These are phyloP conservation scores for Saguinus midas DNA, from an alignment of 2,113 vertebrate species.

Conservation along the genomic window DNA sequence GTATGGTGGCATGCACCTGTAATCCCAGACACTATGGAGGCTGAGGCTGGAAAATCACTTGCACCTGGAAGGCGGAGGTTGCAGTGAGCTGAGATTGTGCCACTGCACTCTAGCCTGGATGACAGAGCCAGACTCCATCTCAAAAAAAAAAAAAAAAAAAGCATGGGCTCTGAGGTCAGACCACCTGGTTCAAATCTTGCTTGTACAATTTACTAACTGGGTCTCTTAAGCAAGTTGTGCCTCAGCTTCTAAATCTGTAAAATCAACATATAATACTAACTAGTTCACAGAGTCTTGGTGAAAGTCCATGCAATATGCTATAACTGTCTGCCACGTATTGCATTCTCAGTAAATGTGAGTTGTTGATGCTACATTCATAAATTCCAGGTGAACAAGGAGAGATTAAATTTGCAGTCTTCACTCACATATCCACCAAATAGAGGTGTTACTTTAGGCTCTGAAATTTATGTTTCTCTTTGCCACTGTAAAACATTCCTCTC, in stretches of 20 bases:
- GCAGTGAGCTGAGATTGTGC: too few relatives aligned
- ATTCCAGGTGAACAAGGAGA: neutral
- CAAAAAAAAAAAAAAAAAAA: neutral
- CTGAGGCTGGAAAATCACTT: too few relatives aligned
- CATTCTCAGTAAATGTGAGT: neutral
- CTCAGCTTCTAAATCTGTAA: neutral
- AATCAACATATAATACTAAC: neutral
- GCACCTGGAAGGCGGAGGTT: too few relatives aligned
- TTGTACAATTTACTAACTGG: neutral
- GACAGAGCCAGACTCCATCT: too few relatives aligned
- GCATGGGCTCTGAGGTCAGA: neutral
- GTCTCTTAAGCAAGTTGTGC: neutral
- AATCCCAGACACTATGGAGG: too few relatives aligned
- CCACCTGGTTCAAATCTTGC: neutral
- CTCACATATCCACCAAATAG: fast-evolving
- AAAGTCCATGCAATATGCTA: neutral
- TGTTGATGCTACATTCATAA: neutral
- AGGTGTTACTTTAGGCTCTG: neutral
- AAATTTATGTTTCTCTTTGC: neutral
- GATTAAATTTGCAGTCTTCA: neutral
- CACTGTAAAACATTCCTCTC: neutral
- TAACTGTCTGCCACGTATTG: neutral
- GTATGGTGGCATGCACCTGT: too few relatives aligned
- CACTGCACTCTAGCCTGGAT: too few relatives aligned
- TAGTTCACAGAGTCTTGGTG: neutral